Evolutionary conservation across 2,888 invertebrate species (phyloP).

Genomic region (Monochamus alternatus): DNA sequence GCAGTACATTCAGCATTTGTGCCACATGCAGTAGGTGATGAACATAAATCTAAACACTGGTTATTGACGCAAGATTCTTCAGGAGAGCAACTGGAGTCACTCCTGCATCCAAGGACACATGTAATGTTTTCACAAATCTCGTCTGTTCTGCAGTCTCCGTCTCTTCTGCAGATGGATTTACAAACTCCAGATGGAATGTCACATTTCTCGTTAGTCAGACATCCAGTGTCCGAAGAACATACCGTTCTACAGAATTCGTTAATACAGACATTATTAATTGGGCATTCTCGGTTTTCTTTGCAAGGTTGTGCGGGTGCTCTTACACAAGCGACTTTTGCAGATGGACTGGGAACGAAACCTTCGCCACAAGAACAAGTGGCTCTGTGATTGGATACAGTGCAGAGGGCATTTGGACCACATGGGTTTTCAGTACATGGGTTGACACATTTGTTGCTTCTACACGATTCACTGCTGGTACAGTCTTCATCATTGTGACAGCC

Average conservation of each 20-base stretch:
- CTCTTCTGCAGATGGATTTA: conserved; percentile 86
- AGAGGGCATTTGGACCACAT: conserved; percentile 89
- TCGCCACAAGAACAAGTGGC: conserved; percentile 86
- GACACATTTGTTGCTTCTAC: conserved; percentile 84
- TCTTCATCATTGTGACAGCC: conserved; percentile 92
- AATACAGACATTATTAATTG: conserved; percentile 78
- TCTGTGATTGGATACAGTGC: conserved; percentile 85
- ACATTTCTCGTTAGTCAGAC: conserved; percentile 88
- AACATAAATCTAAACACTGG: conserved; percentile 85
- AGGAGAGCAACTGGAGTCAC: conserved; percentile 83
- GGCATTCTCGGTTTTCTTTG: conserved; percentile 84
- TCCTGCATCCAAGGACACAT: conserved; percentile 87
- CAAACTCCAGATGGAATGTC: conserved; percentile 81
- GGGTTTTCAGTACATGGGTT: conserved; percentile 85
- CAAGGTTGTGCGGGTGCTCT: conserved; percentile 85
- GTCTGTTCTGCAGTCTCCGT: conserved; percentile 89
- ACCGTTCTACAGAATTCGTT: conserved; percentile 83
- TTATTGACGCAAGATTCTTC: conserved; percentile 84
- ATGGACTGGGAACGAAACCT: conserved; percentile 89
- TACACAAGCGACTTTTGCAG: conserved; percentile 90
- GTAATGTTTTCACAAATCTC: conserved; percentile 89
- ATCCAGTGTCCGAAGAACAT: conserved; percentile 84
- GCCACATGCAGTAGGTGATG: conserved; percentile 85
- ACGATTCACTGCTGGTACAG: conserved; percentile 88
- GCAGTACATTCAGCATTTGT: conserved; percentile 85